Evolutionary conservation across 92 coral and sea anemone genomes (phyloP), one percentile per base, ranked within the genome.

Genomic region (Palythoa grandis): DNA sequence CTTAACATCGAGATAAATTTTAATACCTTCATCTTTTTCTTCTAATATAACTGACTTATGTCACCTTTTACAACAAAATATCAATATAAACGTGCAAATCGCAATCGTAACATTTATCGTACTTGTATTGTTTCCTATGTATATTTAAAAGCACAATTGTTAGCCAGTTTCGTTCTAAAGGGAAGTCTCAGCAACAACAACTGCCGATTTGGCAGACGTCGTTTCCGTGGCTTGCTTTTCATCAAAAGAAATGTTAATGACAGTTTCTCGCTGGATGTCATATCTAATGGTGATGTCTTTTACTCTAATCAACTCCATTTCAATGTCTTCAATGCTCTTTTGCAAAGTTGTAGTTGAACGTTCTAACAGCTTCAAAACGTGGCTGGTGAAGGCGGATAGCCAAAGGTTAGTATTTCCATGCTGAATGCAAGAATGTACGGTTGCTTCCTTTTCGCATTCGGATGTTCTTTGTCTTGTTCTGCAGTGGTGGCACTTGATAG

Each of bases 401-500:
- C 86, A 82, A 63, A 82, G 71, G 29, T 82, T n/a, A 47, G 15
- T 47, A 66, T 82, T 20, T 14, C 37, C 57, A 58, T 63, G 47
- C 22, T 66, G n/a, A 66, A 82, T 68, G 57, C 61, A 63, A 70
- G 68, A 24, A 77, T 82, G 52, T 14, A 68, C 76, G 11, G 86
- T 67, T 63, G 86, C 86, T 53, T 82, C 74, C 16, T 58, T 67
- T 68, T 82, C n/a, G 77, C 77, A 82, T 73, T 38, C 10, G 63
- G 72, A 58, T 63, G 56, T 47, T 82, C 76, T 58, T 82, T 82
- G 86, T 58, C 74, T 1, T 66, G 74, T 67, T 67, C 86, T 63
- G 22, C 77, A 82, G 23, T 72, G 77, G 52, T 66, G 71, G 71
- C 71, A 66, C 39, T 66, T 66, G 8, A 66, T 35, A 66, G 71